A percentile compares a stretch with the other conserved stretches of the same genome.
Conservation (phyloP, 2,797 vertebrate genomes). For the Taenioides sp. region DNA sequence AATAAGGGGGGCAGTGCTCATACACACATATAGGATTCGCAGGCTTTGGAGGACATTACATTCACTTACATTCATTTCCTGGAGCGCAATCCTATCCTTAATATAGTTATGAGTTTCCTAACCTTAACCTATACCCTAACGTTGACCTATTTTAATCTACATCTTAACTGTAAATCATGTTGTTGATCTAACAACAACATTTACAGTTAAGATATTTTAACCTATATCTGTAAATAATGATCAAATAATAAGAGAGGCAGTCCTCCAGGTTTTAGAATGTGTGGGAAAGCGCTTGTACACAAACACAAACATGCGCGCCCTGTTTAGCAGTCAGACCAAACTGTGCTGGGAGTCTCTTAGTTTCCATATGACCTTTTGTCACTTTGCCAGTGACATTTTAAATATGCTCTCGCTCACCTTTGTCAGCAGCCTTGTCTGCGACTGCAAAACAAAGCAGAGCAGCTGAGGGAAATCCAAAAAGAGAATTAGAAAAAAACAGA, state of each 20-base stretch:
- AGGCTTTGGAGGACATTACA: background rate
- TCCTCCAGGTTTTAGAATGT: background rate
- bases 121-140: too few species aligned
- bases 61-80: too few species aligned
- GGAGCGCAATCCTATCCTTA: background rate
- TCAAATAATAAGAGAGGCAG: too few species aligned
- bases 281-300: conserved; percentile 11
- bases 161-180: too few species aligned
- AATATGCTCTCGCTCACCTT: conserved; percentile 75
- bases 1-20: background rate
- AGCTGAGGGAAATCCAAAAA: conserved; percentile 51
- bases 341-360: conserved; percentile 75
- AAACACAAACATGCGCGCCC: conserved; percentile 39
- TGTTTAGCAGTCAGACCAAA: conserved; percentile 76
- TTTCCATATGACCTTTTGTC: conserved; percentile 81
- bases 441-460: conserved; percentile 70
- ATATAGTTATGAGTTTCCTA: too few species aligned
- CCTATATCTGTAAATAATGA: too few species aligned
- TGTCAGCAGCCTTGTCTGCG: conserved; percentile 69
- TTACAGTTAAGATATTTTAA: too few species aligned
- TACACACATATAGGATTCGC: background rate
- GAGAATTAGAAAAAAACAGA: conserved; percentile 25
- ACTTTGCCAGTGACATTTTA: conserved; percentile 79
- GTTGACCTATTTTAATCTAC: too few species aligned
- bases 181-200: too few species aligned